Percentiles rank a stretch among this genome's conserved stretches.
phyloP scores from a whole-genome alignment of 2,888 invertebrate genomes.

The Tinea semifulvella region DNA sequence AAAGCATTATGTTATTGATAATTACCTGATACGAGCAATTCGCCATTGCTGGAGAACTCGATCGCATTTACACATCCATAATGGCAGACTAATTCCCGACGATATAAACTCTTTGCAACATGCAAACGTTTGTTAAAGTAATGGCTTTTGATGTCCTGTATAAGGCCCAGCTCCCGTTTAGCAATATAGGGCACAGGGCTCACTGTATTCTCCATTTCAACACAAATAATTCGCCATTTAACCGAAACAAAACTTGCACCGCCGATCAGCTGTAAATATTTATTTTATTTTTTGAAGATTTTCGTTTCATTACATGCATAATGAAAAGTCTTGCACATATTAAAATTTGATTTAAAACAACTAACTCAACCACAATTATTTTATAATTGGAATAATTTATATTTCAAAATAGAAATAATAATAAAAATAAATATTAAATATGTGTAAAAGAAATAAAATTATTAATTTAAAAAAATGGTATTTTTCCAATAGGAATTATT shows the following conservation, averaged over 20 bases:
- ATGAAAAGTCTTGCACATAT: too few species aligned
- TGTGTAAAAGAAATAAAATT: too few species aligned
- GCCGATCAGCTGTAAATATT: slow-evolving; percentile 51
- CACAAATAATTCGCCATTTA: slow-evolving; percentile 39
- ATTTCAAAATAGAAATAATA: too few species aligned
- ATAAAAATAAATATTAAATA: too few species aligned
- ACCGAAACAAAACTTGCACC: slow-evolving; percentile 28
- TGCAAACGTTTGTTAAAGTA: slow-evolving; percentile 70
- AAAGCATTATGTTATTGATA: slow-evolving; percentile 23
- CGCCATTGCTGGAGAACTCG: slow-evolving; percentile 90
- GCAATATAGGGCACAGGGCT: slow-evolving; percentile 69
- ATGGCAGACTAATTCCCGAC: slow-evolving; percentile 87
- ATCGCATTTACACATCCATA: slow-evolving; percentile 97
- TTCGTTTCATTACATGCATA: slow-evolving; percentile 1
- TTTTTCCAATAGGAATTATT: too few species aligned
- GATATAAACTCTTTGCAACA: slow-evolving; percentile 78
- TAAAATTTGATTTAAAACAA: too few species aligned
- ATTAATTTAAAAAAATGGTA: too few species aligned
- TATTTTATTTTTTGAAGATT: slow-evolving; percentile 37
- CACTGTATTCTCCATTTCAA: slow-evolving; percentile 58
- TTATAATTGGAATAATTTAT: too few species aligned
- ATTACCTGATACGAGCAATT: slow-evolving; percentile 88
- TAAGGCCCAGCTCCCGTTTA: slow-evolving; percentile 69
- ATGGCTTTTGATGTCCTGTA: slow-evolving; percentile 65
- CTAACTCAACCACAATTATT: too few species aligned